Percentiles rank a stretch among this genome's conserved stretches.
These are phyloP conservation scores for Nannoperca obscura DNA, from an alignment of 2,797 vertebrate genomes.

Conservation along the genomic window DNA sequence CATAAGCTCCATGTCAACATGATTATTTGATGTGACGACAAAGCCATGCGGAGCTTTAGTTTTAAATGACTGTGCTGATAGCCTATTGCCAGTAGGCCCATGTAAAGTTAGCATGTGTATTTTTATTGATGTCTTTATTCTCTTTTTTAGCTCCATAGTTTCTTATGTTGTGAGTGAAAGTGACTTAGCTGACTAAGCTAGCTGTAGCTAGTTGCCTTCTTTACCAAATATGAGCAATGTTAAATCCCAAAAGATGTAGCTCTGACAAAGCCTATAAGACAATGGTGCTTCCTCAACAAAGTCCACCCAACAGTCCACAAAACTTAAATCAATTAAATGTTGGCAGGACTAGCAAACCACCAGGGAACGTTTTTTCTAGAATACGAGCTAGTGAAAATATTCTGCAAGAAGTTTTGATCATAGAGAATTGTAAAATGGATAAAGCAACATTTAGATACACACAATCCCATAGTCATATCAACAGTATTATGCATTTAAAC, in stretches of 20 bases:
- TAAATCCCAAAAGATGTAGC: neutral
- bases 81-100: slow-evolving; percentile 1
- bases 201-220: too few species aligned
- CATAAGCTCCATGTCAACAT: slow-evolving; percentile 55
- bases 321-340: neutral
- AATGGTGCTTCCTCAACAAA: neutral
- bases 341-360: neutral
- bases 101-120: slow-evolving; percentile 9
- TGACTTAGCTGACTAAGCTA: too few species aligned
- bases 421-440: neutral
- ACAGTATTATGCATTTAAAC: neutral
- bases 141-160: neutral
- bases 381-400: neutral
- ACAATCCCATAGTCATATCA: neutral
- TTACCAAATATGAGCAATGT: neutral
- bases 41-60: slow-evolving; percentile 18
- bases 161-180: neutral
- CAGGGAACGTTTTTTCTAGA: neutral
- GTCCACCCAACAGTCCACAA: neutral
- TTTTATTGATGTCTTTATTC: slow-evolving; percentile 7
- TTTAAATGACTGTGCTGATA: slow-evolving; percentile 26
- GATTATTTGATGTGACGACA: slow-evolving; percentile 46
- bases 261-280: neutral
- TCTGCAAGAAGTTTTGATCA: too few species aligned
- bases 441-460: neutral